Conservation (phyloP, 2,797 vertebrate species). For the Clamator glandarius region DNA sequence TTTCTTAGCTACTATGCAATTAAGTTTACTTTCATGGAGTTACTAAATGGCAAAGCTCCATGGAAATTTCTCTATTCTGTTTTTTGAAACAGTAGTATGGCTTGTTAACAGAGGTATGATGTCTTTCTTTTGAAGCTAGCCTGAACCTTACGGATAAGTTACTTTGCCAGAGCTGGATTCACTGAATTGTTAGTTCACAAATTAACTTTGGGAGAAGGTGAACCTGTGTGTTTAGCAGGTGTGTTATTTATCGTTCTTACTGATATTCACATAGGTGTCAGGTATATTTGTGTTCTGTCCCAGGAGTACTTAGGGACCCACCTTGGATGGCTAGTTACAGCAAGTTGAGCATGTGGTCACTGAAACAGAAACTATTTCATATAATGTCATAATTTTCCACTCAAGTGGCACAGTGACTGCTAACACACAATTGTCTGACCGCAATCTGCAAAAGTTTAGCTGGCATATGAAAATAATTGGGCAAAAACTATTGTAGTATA, state of each 20-base stretch:
- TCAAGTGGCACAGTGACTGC: fast-evolving
- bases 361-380: not conserved
- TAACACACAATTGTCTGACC: not conserved
- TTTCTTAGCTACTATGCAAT: not conserved
- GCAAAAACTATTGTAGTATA: not conserved
- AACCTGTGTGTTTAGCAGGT: not conserved
- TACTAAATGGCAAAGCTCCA: not conserved
- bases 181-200: not conserved
- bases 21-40: not conserved
- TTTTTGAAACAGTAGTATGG: not conserved
- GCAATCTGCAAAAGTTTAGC: not conserved
- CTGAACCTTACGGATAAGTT: not conserved
- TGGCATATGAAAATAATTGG: not conserved
- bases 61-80: not conserved
- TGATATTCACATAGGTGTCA: not conserved
- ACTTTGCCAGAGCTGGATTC: not conserved
- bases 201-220: not conserved
- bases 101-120: not conserved
- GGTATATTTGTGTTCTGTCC: not conserved
- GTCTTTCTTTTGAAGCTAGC: not conserved
- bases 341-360: not conserved
- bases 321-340: not conserved
- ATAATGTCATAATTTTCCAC: not conserved
- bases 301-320: not conserved
- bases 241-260: not conserved